These are phyloP conservation scores for Pangasius sanitwongsei DNA, from an alignment of 2,797 vertebrate genomes.

Conservation along the genomic window DNA sequence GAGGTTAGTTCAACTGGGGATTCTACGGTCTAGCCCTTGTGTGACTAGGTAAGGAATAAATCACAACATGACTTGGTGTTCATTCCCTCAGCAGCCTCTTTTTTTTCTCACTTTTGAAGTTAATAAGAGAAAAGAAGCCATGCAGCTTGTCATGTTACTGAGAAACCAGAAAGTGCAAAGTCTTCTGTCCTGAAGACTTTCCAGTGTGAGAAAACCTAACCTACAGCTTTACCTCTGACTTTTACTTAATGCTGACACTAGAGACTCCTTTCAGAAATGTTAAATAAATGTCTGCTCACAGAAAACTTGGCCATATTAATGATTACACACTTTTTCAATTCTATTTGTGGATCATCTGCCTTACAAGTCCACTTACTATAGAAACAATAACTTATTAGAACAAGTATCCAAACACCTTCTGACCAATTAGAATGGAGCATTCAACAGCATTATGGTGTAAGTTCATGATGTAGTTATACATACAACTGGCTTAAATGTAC, in stretches of 20 bases:
- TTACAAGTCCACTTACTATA: not conserved
- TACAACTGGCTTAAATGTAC: not conserved
- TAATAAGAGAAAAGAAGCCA: not conserved
- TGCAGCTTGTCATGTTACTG: not conserved
- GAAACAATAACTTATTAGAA: not conserved
- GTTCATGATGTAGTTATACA: not conserved
- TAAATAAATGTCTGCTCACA: not conserved
- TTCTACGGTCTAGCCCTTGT: not conserved
- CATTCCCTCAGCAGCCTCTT: not conserved
- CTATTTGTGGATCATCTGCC: not conserved
- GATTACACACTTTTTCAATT: not conserved
- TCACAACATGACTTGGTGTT: not conserved
- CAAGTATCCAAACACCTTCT: not conserved
- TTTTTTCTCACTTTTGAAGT: not conserved
- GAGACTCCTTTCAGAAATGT: not conserved
- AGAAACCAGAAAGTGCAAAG: not conserved
- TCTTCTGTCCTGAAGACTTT: not conserved
- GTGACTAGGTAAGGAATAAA: not conserved
- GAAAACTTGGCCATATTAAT: not conserved
- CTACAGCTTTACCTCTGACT: not conserved
- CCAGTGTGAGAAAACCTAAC: not conserved
- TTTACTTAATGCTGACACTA: not conserved
- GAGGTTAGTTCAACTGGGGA: not conserved
- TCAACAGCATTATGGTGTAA: not conserved
- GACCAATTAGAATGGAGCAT: not conserved